Evolutionary conservation across 2,113 vertebrate genomes (phyloP).

Genomic region (Galbula dea): DNA sequence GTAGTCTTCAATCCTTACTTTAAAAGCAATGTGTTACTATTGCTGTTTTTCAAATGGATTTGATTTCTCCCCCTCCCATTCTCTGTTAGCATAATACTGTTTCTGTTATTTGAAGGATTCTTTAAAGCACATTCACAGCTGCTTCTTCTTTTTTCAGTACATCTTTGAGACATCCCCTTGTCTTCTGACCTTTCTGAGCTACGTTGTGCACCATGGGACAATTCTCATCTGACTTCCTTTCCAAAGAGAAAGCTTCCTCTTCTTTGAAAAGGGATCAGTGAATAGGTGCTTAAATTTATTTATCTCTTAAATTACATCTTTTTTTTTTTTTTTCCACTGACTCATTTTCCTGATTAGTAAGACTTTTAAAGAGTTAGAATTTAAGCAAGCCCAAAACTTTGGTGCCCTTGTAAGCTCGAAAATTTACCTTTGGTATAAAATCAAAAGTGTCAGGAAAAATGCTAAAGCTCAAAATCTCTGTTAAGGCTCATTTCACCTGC

Average conservation of each 20-base stretch:
- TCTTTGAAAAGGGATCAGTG: neutral
- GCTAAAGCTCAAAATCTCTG: neutral
- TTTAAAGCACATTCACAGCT: neutral
- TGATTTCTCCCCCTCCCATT: neutral
- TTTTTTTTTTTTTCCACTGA: neutral
- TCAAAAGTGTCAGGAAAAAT: neutral
- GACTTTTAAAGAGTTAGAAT: neutral
- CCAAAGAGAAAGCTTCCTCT: neutral
- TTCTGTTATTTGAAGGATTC: neutral
- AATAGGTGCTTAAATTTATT: neutral
- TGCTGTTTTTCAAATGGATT: neutral
- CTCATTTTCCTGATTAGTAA: neutral
- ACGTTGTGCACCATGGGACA: neutral
- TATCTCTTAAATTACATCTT: neutral
- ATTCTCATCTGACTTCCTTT: conserved; percentile 29
- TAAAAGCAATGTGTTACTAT: neutral
- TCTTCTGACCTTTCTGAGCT: conserved; percentile 31
- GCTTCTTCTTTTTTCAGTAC: neutral
- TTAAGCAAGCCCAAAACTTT: neutral
- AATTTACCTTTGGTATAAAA: fast-evolving
- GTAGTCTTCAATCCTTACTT: neutral
- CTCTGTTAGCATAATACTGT: neutral
- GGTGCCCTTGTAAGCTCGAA: neutral
- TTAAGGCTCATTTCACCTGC: neutral
- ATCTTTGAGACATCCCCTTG: neutral